A percentile compares a stretch with the other conserved stretches of the same genome.
phyloP scores from a whole-genome alignment of 2,888 invertebrate species.

The Cryptops parisi region DNA sequence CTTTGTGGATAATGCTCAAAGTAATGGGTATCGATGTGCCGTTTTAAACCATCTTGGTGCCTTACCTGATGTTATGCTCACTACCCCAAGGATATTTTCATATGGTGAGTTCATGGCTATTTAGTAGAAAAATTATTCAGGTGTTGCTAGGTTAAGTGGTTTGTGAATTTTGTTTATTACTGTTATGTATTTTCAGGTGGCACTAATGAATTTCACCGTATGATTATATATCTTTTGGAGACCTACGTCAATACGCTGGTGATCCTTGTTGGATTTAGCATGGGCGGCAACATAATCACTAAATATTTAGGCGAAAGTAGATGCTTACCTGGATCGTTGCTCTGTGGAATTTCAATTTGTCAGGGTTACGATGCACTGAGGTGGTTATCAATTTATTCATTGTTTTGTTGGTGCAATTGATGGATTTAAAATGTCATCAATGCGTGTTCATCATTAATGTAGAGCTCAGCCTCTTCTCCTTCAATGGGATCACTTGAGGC shows the following conservation, averaged over 20 bases:
- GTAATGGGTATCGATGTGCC: constrained; percentile 78
- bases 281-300: constrained; percentile 85
- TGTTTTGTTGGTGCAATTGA: not conserved
- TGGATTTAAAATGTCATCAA: constrained; percentile 2
- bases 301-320: constrained; percentile 74
- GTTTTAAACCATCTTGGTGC: constrained; percentile 91
- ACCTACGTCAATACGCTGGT: constrained; percentile 61
- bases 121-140: too few relatives aligned
- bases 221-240: constrained; percentile 58
- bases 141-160: too few relatives aligned
- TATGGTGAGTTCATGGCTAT: constrained; percentile 82
- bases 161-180: too few relatives aligned
- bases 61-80: constrained; percentile 65
- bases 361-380: constrained; percentile 85
- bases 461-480: constrained; percentile 67
- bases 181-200: constrained; percentile 50
- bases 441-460: constrained; percentile 26
- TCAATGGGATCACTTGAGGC: constrained; percentile 77
- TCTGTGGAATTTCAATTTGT: constrained; percentile 82
- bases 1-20: constrained; percentile 81
- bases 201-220: constrained; percentile 71
- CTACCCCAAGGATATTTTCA: constrained; percentile 75
- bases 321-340: constrained; percentile 37
- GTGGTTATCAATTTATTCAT: constrained; percentile 43
- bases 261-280: constrained; percentile 77